Evolutionary conservation across 2,797 vertebrate species (phyloP).

Genomic region (Morelia viridis): DNA sequence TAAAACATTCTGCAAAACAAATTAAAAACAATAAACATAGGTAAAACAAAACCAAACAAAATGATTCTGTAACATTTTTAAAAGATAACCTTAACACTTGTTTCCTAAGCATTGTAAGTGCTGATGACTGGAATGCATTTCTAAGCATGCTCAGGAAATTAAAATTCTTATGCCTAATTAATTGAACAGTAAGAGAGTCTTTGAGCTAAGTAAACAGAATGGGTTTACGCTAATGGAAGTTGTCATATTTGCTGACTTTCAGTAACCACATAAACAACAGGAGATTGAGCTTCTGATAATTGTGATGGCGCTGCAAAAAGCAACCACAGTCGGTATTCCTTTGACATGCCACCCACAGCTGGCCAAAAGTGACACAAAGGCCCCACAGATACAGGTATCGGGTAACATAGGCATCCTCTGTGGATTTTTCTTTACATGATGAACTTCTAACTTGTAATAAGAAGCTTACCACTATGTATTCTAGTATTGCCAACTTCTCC

Average conservation of each 20-base stretch:
- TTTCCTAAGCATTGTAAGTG: background rate
- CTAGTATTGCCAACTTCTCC: background rate
- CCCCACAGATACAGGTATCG: constrained; percentile 79
- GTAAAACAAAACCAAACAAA: background rate
- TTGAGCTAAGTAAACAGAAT: background rate
- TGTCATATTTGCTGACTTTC: background rate
- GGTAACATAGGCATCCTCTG: background rate
- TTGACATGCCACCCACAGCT: constrained; percentile 39
- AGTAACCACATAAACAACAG: constrained; percentile 46
- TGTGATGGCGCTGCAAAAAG: constrained; percentile 46
- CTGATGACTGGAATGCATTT: background rate
- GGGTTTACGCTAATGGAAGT: background rate
- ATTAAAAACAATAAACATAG: background rate
- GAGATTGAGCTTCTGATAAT: constrained; percentile 10
- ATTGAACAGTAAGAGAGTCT: background rate
- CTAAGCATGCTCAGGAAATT: background rate
- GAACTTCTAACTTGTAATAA: background rate
- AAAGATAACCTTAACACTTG: background rate
- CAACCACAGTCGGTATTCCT: constrained; percentile 57
- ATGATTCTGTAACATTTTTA: background rate
- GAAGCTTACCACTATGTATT: background rate
- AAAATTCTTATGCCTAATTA: background rate
- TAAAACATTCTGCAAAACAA: background rate
- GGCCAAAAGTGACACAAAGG: constrained; percentile 20
- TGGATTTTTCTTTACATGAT: constrained; percentile 1